Evolutionary conservation across 2,797 vertebrate genomes (phyloP).

Genomic region (Tokudaia tokunoshimensis): DNA sequence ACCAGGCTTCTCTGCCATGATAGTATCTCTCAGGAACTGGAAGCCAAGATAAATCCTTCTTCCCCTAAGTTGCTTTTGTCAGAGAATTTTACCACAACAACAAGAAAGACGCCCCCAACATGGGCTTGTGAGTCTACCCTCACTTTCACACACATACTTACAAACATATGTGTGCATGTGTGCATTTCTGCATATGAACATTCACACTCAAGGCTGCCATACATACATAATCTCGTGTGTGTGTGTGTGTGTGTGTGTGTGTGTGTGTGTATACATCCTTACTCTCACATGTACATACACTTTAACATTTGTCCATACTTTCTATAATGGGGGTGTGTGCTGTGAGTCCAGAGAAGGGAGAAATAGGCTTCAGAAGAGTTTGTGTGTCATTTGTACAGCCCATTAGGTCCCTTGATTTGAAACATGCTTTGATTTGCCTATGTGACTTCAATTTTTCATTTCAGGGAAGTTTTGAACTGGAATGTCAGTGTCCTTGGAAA

Average conservation of each 20-base stretch:
- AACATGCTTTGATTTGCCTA: not conserved
- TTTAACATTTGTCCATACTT: not conserved
- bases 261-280: not conserved
- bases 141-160: not conserved
- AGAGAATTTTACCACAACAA: not conserved
- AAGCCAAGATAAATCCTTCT: not conserved
- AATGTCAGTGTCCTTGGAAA: not conserved
- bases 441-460: not conserved
- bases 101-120: not conserved
- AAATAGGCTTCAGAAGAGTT: fast-evolving
- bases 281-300: no score
- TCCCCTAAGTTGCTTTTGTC: not conserved
- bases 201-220: no score
- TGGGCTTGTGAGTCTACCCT: not conserved
- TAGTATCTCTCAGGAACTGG: not conserved
- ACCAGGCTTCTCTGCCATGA: not conserved
- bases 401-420: not conserved
- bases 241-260: not conserved
- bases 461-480: not conserved
- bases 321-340: no score
- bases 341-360: not conserved
- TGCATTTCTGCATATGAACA: not conserved
- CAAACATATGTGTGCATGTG: not conserved
- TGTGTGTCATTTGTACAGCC: no score
- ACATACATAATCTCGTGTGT: not conserved